These are phyloP conservation scores for Salminus brasiliensis DNA, from an alignment of 2,113 vertebrate species.

Conservation along the genomic window DNA sequence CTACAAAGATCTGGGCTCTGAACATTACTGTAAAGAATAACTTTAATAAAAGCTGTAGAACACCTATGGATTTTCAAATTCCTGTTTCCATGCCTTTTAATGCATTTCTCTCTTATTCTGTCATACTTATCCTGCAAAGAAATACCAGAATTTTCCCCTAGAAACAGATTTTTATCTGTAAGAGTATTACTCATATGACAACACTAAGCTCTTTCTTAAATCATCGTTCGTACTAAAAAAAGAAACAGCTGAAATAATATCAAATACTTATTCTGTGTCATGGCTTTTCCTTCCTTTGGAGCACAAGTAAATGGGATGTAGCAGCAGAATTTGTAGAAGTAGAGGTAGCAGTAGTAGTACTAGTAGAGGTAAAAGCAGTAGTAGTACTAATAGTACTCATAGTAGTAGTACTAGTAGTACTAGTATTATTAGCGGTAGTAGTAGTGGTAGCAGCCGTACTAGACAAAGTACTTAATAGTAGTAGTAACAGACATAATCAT, in stretches of 20 bases:
- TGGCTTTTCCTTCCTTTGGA: conserved; percentile 20
- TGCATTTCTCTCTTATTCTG: neutral
- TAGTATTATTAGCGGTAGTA: too few species aligned
- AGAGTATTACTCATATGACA: conserved; percentile 41
- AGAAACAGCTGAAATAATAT: conserved; percentile 53
- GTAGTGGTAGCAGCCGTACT: too few species aligned
- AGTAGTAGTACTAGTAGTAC: too few species aligned
- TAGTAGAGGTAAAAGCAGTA: too few species aligned
- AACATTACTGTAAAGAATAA: neutral
- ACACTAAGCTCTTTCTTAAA: conserved; percentile 45
- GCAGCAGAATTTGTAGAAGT: too few species aligned
- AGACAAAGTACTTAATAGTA: too few species aligned
- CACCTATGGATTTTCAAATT: neutral
- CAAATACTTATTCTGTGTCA: conserved; percentile 8
- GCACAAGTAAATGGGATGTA: neutral
- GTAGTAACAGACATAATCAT: too few species aligned
- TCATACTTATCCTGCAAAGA: neutral
- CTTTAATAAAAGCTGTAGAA: neutral
- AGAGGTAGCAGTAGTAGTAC: too few species aligned
- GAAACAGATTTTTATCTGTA: conserved; percentile 44
- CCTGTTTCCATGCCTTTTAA: neutral
- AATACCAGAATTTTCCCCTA: neutral
- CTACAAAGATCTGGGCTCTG: too few species aligned
- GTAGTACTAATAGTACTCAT: too few species aligned
- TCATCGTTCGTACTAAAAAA: conserved; percentile 28